Conservation (phyloP, 2,113 vertebrate genomes). For the Amphilophus citrinellus region DNA sequence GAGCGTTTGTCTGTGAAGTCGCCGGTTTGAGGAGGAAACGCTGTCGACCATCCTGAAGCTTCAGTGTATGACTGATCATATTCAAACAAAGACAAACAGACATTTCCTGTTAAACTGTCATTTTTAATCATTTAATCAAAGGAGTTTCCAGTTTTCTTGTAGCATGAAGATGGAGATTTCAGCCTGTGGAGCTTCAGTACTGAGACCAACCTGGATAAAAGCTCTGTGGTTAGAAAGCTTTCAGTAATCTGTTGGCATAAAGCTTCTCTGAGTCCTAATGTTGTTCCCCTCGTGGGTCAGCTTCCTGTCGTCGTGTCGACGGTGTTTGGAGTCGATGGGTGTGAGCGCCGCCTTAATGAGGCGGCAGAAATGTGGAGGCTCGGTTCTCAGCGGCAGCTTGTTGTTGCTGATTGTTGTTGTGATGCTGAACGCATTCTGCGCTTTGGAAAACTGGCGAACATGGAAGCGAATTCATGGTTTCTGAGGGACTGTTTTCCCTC, state of each 20-base stretch:
- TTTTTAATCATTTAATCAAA: not conserved
- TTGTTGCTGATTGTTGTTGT: not conserved
- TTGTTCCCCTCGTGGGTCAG: not conserved
- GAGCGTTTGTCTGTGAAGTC: no score
- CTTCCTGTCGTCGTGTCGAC: not conserved
- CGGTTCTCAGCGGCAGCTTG: not conserved
- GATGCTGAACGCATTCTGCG: not conserved
- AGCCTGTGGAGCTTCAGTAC: not conserved
- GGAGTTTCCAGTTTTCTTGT: not conserved
- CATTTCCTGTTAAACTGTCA: not conserved
- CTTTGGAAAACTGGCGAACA: not conserved
- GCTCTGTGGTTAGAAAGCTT: not conserved
- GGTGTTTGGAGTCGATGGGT: not conserved
- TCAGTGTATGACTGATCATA: not conserved
- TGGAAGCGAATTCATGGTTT: not conserved
- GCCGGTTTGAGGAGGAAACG: no score
- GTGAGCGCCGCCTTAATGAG: not conserved
- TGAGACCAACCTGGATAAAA: not conserved
- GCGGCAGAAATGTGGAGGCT: no score
- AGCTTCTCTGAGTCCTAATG: not conserved
- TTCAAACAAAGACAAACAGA: not conserved
- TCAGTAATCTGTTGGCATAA: not conserved
- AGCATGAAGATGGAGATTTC: no score
- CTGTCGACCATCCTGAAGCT: no score
- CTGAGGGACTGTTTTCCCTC: not conserved